Base-by-base conservation (phyloP, 2,888 invertebrate genomes). In the Platypus cylindrus region DNA sequence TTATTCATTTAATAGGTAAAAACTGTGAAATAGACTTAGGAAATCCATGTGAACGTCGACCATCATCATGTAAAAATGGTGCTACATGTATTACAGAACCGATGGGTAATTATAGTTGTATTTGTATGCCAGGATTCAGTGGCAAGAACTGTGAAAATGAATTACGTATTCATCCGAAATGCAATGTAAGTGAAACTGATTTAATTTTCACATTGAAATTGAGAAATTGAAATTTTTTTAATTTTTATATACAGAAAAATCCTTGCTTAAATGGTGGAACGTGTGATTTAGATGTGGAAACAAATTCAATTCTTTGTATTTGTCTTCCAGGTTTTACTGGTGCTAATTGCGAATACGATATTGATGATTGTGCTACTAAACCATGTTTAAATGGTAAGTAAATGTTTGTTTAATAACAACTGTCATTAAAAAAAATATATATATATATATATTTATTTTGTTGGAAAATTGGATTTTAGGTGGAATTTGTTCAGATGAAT, bases 11-110 rank as follows among this genome's bases (percentile, higher is more conserved):
- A 30, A 2, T 27, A 41, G 41, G 41, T 46, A 80, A 80, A 65
- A 85, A 86, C 64, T 90, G 90, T 64, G 79, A 87, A 61, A 74
- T 76, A 58, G 84, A 85, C 63, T 71, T 68, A 56, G 84, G 83
- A 32, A 71, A 78, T 45, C 80, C 80, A 0, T 85, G 85, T 55
- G 55, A 61, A 26, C 64, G 54, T 37, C 54, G 47, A 31, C 73
- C 71, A 29, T 64, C 60, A 41, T 72, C 79, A 8, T 94, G 93
- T 58, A 67, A 65, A 43, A 79, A 89, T 65, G 73, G 68, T 27
- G 89, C 76, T 4, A 70, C 65, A 17, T 90, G 90, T 57, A 64
- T 67, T 32, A 77, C 79, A 51, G 76, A 77, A 11, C 60, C 65
- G 15, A 65, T 67, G 26, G 81, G 82, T 8, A 73, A 76, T 50